phyloP scores from a whole-genome alignment of 2,888 invertebrate genomes.

The Lithophane socia region DNA sequence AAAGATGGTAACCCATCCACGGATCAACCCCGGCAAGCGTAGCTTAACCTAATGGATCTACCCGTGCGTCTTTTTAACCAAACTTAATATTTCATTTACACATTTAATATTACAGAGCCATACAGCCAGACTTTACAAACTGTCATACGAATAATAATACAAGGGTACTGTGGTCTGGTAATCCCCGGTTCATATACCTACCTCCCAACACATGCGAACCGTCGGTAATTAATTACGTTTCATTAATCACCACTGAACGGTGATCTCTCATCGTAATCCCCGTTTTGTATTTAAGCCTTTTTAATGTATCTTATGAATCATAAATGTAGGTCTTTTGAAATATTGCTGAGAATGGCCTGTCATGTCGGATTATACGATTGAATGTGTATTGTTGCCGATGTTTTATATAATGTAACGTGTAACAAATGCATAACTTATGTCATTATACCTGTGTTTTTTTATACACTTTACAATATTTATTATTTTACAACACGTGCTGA shows the following conservation, averaged over 20 bases:
- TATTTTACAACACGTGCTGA: background rate
- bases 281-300: slow-evolving; percentile 50
- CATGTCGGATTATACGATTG: slow-evolving; percentile 29
- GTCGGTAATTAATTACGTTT: slow-evolving; percentile 77
- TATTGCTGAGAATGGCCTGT: background rate
- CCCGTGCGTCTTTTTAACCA: too few species aligned
- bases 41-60: too few species aligned
- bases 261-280: slow-evolving; percentile 70
- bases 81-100: background rate
- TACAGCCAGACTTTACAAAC: slow-evolving; percentile 21
- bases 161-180: slow-evolving; percentile 49
- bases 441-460: background rate
- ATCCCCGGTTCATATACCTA: slow-evolving; percentile 55
- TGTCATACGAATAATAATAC: slow-evolving; percentile 61
- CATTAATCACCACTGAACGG: slow-evolving; percentile 76
- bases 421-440: background rate
- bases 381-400: background rate
- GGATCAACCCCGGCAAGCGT: too few species aligned
- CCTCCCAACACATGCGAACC: slow-evolving; percentile 65
- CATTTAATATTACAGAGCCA: slow-evolving; percentile 5
- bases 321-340: slow-evolving; percentile 35
- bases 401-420: slow-evolving; percentile 23
- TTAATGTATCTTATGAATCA: slow-evolving; percentile 44
- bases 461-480: background rate
- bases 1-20: too few species aligned